Base-by-base conservation (phyloP, 2,113 vertebrate genomes). In the Ochotona curzoniae region DNA sequence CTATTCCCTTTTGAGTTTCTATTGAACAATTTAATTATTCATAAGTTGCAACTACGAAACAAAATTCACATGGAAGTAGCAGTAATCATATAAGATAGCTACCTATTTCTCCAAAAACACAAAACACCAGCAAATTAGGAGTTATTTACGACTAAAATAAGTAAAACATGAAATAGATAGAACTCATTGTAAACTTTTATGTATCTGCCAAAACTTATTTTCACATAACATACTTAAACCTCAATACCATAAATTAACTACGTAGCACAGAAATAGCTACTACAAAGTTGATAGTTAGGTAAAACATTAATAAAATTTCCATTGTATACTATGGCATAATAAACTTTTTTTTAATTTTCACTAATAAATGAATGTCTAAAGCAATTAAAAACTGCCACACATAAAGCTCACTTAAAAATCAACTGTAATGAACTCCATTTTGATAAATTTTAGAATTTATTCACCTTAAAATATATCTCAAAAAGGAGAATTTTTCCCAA, bases 401-500 rank as follows among this genome's bases (percentile, higher is more conserved):
- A 63, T 51, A 73, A 15, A 64, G 28, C 87, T 87, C 28, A 38
- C 85, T 88, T 32, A 63, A 91, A 94, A 66, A 83, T 61, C 23
- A 63, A 84, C 87, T 88, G 83, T 25, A 70, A 87, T 61, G 9
- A 66, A 47, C 57, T 90, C 35, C 21, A 89, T 30, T 89, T 91
- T 93, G 61, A 87, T 87, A 87, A 82, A 73, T n/a, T 47, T 94
- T 83, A 91, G 47, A 69, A 88, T 66, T 78, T 87, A 95, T 87
- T 51, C 66, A 44, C 66, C 73, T 82, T 81, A 90, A 92, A 89
- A 86, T 87, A 60, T 18, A 57, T 51, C 63, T 87, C 89, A 54
- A 92, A 95, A 47, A 66, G 10, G 38, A 64, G 71, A 18, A 51
- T 73, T 83, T 26, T 67, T 61, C 17, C 28, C 89, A 94, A 93